These are phyloP conservation scores for Asarcornis scutulata DNA, from an alignment of 2,113 vertebrate species.

Conservation along the genomic window DNA sequence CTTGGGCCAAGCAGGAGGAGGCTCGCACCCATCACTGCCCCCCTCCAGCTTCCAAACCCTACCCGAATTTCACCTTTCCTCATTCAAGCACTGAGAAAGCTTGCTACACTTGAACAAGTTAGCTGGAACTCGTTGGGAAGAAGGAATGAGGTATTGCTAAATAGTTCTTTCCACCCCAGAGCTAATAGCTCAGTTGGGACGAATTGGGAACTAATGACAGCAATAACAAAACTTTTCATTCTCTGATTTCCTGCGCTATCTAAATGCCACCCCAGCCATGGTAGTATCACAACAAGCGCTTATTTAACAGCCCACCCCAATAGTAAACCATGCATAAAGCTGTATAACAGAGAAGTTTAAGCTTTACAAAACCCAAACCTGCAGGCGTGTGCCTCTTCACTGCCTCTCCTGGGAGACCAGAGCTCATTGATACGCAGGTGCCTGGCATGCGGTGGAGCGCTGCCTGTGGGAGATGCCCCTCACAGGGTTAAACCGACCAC, in stretches of 20 bases:
- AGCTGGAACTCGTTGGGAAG: background rate
- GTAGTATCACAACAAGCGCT: background rate
- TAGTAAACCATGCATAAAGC: background rate
- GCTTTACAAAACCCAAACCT: background rate
- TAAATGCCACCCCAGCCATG: background rate
- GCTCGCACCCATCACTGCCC: background rate
- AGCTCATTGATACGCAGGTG: fast-evolving
- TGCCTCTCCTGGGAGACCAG: background rate
- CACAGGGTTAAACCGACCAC: background rate
- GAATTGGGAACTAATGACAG: background rate
- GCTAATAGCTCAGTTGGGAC: background rate
- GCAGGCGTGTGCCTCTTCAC: background rate
- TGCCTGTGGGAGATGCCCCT: background rate
- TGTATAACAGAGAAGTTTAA: background rate
- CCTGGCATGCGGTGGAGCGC: fast-evolving
- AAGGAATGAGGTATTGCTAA: fast-evolving
- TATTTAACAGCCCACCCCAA: fast-evolving
- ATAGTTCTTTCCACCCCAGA: background rate
- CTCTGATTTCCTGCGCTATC: background rate
- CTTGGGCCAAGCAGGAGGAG: background rate
- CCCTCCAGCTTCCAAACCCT: background rate
- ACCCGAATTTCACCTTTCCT: background rate
- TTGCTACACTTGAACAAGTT: fast-evolving
- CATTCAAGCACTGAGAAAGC: fast-evolving
- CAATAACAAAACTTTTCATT: fast-evolving